Evolutionary conservation across 2,113 vertebrate species (phyloP).

Genomic region (Orthonyx spaldingii): DNA sequence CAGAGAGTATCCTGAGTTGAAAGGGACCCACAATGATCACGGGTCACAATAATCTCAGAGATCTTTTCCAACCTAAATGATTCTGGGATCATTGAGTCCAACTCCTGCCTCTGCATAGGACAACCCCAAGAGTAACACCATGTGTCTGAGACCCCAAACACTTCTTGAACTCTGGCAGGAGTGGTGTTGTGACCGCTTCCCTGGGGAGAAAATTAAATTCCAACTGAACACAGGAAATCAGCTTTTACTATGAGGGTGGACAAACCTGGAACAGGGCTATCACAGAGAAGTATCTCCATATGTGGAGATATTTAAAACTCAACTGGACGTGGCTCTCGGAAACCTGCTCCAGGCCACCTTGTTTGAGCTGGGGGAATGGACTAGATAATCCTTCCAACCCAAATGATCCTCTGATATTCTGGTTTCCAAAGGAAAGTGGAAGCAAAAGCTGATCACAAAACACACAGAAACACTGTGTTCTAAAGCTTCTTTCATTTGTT

Average conservation of each 20-base stretch:
- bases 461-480: neutral
- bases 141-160: fast-evolving
- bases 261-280: neutral
- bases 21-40: neutral
- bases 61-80: neutral
- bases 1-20: neutral
- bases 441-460: neutral
- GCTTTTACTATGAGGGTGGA: neutral
- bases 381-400: neutral
- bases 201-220: neutral
- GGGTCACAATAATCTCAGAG: fast-evolving
- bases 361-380: neutral
- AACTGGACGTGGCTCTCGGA: neutral
- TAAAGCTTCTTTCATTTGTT: neutral
- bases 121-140: neutral
- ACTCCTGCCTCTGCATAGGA: neutral
- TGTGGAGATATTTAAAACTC: neutral
- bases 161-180: neutral
- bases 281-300: neutral
- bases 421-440: neutral
- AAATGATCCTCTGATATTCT: neutral
- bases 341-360: neutral
- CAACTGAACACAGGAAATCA: neutral
- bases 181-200: neutral
- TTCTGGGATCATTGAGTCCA: neutral